Base-by-base conservation (phyloP, 2,113 vertebrate genomes). In the Antechinus flavipes region DNA sequence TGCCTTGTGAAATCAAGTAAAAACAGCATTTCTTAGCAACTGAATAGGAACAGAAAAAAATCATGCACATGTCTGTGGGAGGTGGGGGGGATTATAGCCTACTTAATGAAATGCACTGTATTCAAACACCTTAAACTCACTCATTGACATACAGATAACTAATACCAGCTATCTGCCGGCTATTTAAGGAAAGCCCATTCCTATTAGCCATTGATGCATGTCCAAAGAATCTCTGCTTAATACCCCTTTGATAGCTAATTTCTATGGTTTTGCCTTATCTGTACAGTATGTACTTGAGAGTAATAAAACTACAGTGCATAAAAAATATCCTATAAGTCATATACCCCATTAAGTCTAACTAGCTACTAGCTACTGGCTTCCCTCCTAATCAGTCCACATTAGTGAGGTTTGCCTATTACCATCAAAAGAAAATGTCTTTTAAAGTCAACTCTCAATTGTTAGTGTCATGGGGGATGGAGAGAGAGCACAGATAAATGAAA, bases 321-420 rank as follows among this genome's bases (percentile, higher is more conserved):
- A 58, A 49, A 94, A 95, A 84, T 46, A 91, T 54, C 49, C 93
- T n/a, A 91, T 93, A 94, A 47, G 84, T 94, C 93, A 76, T 90
- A 58, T 27, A 7, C 35, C 10, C 93, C 61, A 55, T 24, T 61
- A 54, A 27, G 47, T 54, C 93, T 92, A 76, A 84, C 68, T 84
- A 42, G 35, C 35, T 84, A 84, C 68, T 10, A 84, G n/a, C 68
- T 42, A 42, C n/a, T 84, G 68, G n/a, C 68, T 84, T 84, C 68
- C n/a, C n/a, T 84, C 19, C 68, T 84, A 42, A 84, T 84, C 68
- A 84, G 68, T 84, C n/a, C 68, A 42, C 68, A 84, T 84, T 84
- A 84, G 68, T 42, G 68, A 42, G 68, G 68, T 84, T 84, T 84
- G 68, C n/a, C 61, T 76, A 76, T n/a, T 30, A 9, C 46, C 90